These are phyloP conservation scores for Trichopoda pennipes DNA, from an alignment of 2,888 invertebrate genomes.

Conservation along the genomic window DNA sequence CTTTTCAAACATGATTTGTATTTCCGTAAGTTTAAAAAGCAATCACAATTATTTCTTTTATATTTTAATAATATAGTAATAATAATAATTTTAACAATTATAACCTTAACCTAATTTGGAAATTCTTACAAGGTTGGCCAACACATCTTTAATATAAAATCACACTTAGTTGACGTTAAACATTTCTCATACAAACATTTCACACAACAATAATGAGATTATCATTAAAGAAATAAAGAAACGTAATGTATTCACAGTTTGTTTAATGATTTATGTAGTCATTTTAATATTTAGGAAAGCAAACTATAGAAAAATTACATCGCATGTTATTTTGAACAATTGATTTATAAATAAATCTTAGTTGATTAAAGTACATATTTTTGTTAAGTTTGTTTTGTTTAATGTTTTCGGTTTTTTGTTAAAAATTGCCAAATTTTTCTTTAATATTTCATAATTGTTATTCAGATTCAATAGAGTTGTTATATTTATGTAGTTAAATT, in stretches of 20 bases:
- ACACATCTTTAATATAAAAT: not conserved
- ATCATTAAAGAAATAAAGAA: not conserved
- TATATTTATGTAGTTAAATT: no score
- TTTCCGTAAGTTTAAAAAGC: no score
- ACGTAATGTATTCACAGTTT: slow-evolving; percentile 28
- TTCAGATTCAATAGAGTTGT: slow-evolving; percentile 9
- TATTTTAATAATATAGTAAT: no score
- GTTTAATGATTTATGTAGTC: slow-evolving; percentile 30
- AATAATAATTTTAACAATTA: no score
- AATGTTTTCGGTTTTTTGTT: slow-evolving; percentile 9
- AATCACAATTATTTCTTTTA: not conserved
- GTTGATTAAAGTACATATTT: not conserved
- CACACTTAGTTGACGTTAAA: not conserved
- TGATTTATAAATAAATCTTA: not conserved
- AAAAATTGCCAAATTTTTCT: slow-evolving; percentile 25
- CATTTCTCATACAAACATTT: not conserved
- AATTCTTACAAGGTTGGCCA: not conserved
- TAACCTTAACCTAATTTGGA: not conserved
- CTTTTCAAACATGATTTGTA: no score
- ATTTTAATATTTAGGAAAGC: not conserved
- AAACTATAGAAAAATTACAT: not conserved
- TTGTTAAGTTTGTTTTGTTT: not conserved
- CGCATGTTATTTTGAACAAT: slow-evolving; percentile 21
- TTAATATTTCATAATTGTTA: not conserved
- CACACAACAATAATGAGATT: not conserved